Conservation (phyloP, 1,140 invertebrate species). For the Drosophila auraria region DNA sequence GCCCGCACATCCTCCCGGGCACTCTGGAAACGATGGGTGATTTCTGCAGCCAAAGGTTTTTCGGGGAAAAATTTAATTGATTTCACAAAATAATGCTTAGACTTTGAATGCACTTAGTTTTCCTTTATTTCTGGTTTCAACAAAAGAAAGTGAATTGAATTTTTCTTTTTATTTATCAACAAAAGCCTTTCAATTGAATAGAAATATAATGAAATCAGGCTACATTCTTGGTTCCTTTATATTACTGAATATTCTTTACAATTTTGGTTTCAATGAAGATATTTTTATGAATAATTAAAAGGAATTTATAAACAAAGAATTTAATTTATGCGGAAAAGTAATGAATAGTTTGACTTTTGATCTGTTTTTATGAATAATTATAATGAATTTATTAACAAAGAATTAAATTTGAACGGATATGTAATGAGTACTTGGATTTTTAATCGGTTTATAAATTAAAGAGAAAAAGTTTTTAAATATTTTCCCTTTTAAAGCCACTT, state of each 20-base stretch:
- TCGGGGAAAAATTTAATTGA: background rate
- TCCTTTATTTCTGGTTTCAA: no score
- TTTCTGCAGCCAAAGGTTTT: constrained; percentile 89
- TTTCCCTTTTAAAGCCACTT: background rate
- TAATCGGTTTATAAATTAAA: no score
- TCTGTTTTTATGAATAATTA: background rate
- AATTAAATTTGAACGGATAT: background rate
- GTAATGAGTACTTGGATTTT: background rate
- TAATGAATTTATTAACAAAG: background rate
- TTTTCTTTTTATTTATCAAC: background rate
- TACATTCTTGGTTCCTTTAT: background rate
- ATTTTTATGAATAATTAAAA: background rate
- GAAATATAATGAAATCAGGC: background rate
- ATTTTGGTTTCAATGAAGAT: background rate
- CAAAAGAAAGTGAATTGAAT: background rate
- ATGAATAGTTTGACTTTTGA: no score
- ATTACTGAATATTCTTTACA: background rate
- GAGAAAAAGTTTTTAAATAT: background rate
- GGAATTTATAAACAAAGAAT: background rate
- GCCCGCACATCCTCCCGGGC: constrained; percentile 95
- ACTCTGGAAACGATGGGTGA: constrained; percentile 98
- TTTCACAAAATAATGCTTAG: background rate
- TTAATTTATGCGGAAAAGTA: background rate
- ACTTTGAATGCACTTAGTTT: no score
- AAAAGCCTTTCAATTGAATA: background rate